Conservation (phyloP, 37 sponge, comb jelly and placozoan genomes). For the Geodia barretti region DNA sequence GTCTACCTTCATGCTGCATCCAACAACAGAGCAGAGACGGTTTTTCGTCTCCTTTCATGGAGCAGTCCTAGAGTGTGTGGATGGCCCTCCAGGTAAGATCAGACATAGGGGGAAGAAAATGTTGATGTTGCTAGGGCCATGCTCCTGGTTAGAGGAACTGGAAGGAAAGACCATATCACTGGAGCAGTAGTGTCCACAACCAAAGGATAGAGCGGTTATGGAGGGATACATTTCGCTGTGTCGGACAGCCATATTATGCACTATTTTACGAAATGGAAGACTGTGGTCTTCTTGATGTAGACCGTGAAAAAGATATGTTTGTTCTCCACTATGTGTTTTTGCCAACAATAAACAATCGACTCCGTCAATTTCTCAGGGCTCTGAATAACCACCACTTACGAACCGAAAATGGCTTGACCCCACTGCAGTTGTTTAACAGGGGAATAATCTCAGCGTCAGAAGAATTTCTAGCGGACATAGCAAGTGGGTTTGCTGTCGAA, state of each 20-base stretch:
- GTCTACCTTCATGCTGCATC: constrained; percentile 18
- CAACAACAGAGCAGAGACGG: constrained; percentile 11
- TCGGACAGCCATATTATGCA: constrained; percentile 6
- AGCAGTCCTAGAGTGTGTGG: constrained; percentile 5
- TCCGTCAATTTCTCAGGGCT: constrained; percentile 6
- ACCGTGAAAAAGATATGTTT: background rate
- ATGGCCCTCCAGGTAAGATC: constrained; percentile 35
- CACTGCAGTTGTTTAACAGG: background rate
- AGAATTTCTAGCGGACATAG: background rate
- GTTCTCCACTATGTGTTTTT: constrained; percentile 48
- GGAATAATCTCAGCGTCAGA: background rate
- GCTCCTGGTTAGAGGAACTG: constrained; percentile 11
- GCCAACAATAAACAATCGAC: constrained; percentile 27
- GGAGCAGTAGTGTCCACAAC: constrained; percentile 19
- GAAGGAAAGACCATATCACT: constrained; percentile 10
- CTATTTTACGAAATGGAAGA: constrained; percentile 44
- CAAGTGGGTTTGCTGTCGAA: background rate
- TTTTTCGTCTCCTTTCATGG: constrained; percentile 2
- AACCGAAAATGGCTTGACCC: background rate
- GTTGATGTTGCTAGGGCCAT: constrained; percentile 29
- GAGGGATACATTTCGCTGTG: constrained; percentile 17
- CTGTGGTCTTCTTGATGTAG: background rate
- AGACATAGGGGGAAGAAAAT: constrained; percentile 26
- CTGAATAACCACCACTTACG: constrained; percentile 34
- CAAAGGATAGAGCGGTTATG: constrained; percentile 18